Conservation (phyloP, 2,113 vertebrate species). For the Sigmodon hispidus region DNA sequence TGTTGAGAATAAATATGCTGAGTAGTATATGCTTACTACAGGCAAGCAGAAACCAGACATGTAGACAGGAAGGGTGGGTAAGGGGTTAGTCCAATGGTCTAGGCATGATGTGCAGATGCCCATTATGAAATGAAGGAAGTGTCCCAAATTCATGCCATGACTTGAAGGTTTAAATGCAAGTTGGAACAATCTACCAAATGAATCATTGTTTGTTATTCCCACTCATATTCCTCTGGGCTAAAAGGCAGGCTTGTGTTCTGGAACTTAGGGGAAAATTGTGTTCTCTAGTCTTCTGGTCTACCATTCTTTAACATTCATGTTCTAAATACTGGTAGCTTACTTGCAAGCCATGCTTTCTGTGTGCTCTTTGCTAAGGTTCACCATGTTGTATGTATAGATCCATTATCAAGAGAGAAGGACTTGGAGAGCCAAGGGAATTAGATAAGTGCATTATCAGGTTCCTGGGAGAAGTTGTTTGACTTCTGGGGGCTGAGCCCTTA, state of each 20-base stretch:
- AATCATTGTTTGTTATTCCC: constrained; percentile 9
- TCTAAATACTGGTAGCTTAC: background rate
- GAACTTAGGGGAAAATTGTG: background rate
- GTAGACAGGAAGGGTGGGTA: background rate
- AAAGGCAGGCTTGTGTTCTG: background rate
- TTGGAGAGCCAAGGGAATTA: background rate
- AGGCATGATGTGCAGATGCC: background rate
- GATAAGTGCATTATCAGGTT: background rate
- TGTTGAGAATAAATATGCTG: background rate
- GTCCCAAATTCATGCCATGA: background rate
- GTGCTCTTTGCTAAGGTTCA: background rate
- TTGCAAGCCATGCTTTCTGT: background rate
- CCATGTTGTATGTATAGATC: background rate
- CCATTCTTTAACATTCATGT: background rate
- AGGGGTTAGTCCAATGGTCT: background rate
- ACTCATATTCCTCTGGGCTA: background rate
- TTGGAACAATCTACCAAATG: background rate
- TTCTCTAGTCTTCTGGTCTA: background rate
- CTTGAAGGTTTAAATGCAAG: background rate
- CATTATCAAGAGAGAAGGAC: background rate
- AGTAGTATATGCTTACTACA: background rate
- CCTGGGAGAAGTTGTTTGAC: background rate
- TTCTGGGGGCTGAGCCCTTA: background rate
- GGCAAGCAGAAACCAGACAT: background rate
- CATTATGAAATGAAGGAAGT: background rate